Evolutionary conservation across 2,113 vertebrate genomes (phyloP).

Genomic region (Microcebus jonahi): DNA sequence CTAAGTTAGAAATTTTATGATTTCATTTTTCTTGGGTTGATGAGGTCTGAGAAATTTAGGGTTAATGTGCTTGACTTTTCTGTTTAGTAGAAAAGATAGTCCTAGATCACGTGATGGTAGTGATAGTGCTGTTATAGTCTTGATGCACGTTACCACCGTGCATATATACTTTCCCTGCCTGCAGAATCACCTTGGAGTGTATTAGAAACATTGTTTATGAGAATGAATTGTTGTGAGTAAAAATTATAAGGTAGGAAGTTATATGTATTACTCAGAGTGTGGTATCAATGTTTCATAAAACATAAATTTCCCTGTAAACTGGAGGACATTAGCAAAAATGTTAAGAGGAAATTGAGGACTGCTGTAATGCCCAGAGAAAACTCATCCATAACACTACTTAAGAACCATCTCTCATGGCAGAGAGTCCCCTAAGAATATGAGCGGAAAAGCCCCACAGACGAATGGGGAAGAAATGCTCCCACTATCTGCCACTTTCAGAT

Average conservation of each 20-base stretch:
- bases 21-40: not conserved
- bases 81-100: not conserved
- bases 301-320: not conserved
- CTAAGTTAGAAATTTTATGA: not conserved
- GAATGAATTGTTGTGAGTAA: not conserved
- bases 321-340: not conserved
- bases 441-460: not conserved
- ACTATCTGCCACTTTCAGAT: not conserved
- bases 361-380: not conserved
- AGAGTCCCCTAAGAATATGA: not conserved
- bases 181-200: not conserved
- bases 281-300: not conserved
- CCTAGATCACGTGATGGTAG: not conserved
- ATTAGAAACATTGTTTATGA: not conserved
- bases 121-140: not conserved
- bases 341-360: not conserved
- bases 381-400: not conserved
- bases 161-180: not conserved
- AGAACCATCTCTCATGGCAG: not conserved
- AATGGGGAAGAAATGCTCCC: not conserved
- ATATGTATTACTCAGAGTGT: conserved; percentile 40
- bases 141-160: no score
- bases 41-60: not conserved
- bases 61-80: not conserved
- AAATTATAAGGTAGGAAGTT: conserved; percentile 32